These are phyloP conservation scores for Drosophila rufa DNA, from an alignment of 1,140 invertebrate species.

Conservation along the genomic window DNA sequence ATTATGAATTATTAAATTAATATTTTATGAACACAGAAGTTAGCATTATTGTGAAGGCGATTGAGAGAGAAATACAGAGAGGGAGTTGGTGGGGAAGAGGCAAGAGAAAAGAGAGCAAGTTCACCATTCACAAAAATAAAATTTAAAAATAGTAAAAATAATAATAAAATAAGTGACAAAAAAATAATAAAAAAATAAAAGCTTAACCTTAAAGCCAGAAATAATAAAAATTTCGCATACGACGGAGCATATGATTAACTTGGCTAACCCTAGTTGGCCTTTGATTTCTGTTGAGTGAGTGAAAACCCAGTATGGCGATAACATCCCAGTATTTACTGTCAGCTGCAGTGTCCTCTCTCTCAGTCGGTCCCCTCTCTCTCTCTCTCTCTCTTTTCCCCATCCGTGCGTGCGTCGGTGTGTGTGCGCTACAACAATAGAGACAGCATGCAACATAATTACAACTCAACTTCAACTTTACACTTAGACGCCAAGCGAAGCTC, in stretches of 20 bases:
- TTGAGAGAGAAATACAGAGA: background rate
- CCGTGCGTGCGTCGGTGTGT: conserved; percentile 1
- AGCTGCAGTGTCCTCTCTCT: conserved; percentile 40
- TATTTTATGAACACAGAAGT: background rate
- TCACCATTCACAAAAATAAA: background rate
- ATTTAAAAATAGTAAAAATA: background rate
- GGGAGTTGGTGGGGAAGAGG: background rate
- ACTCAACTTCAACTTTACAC: conserved; percentile 50
- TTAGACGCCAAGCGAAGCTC: conserved; percentile 65
- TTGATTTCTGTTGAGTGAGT: conserved; percentile 18
- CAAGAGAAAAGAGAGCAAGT: background rate
- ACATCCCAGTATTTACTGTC: conserved; percentile 56
- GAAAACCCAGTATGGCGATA: conserved; percentile 37
- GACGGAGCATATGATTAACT: conserved; percentile 46
- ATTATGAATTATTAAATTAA: background rate
- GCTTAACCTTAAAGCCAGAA: no score
- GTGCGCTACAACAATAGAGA: conserved; percentile 41
- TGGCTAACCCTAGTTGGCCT: conserved; percentile 27
- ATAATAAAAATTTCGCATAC: conserved; percentile 4
- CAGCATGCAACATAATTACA: conserved; percentile 75
- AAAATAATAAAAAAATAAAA: background rate
- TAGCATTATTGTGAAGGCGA: background rate
- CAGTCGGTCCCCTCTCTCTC: background rate
- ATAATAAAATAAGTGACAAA: background rate
- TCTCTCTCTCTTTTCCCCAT: background rate